Conservation (phyloP, 2,113 vertebrate species). For the Arenaria interpres region DNA sequence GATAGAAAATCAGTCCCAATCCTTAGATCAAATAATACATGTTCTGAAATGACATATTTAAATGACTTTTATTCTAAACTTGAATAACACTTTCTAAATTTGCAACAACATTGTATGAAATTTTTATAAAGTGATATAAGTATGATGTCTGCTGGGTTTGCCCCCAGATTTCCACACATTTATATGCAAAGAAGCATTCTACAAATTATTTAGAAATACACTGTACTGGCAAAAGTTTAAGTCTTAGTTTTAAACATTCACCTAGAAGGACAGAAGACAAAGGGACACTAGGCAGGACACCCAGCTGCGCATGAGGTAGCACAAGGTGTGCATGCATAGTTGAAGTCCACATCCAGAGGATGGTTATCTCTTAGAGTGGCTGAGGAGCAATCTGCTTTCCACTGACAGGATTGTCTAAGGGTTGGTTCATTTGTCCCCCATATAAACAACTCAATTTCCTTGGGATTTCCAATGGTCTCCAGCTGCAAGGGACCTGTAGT, state of each 20-base stretch:
- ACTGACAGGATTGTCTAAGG: neutral
- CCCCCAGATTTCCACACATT: neutral
- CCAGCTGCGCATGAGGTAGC: neutral
- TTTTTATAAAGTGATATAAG: neutral
- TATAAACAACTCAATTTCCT: neutral
- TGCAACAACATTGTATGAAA: neutral
- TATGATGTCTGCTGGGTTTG: neutral
- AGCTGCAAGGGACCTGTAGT: neutral
- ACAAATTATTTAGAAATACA: neutral
- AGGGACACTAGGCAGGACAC: neutral
- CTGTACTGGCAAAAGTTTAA: neutral
- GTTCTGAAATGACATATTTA: neutral
- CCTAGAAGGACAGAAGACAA: neutral
- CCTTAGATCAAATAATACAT: neutral
- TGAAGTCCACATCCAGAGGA: neutral
- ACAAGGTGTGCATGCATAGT: neutral
- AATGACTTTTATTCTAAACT: neutral
- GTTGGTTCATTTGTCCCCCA: fast-evolving
- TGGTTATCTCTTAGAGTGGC: neutral
- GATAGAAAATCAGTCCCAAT: neutral
- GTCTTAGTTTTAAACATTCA: neutral
- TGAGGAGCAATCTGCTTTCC: neutral
- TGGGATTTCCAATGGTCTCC: neutral
- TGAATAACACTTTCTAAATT: neutral
- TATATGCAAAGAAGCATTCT: neutral